Evolutionary conservation across 2,888 invertebrate genomes (phyloP), one percentile per base, ranked within the genome.

Genomic region (Tillus elongatus): DNA sequence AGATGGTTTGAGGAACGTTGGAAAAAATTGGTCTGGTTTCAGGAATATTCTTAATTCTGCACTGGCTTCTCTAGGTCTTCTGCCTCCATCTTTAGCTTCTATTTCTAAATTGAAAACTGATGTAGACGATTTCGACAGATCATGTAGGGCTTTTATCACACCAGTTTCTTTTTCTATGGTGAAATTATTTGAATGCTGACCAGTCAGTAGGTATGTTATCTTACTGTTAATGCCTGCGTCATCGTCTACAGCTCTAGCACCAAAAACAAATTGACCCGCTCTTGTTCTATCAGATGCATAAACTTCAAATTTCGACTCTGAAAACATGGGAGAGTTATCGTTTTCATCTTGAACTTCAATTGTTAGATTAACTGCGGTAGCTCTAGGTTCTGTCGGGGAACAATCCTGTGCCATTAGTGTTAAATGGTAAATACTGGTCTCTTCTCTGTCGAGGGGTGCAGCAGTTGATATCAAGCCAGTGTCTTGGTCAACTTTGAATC

Each of bases 371-470:
- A 89, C 84, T 8, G 85, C 83, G 2, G 86, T 79, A 1, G 86
- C 86, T 48, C 80, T 71, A 1, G 87, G 87, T 51, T 87, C 87
- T 1, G 88, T 89, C 1, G 85, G 77, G 14, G 89, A 89, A 41
- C 84, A 86, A 63, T 92, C 92, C 62, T 85, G 84, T 1, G 91
- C 92, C 71, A 88, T 83, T 11, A 92, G 69, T 2, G 85, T 85
- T 44, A 93, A 68, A 57, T 81, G 79, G 59, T 91, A 92, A 2
- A 75, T 66, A 35, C 79, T 72, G 43, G 75, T 77, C 50, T 82
- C 79, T 67, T 91, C 91, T 37, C 90, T 75, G 58, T 91, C 91
- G 37, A 90, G 67, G 4, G 75, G 70, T 3, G 72, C 70, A 40
- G 78, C 74, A 0, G 88, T 88, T 3, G 75, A 73, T 42, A 96